Evolutionary conservation across 1,140 invertebrate genomes (phyloP).

Genomic region (Eriocheir sinensis): DNA sequence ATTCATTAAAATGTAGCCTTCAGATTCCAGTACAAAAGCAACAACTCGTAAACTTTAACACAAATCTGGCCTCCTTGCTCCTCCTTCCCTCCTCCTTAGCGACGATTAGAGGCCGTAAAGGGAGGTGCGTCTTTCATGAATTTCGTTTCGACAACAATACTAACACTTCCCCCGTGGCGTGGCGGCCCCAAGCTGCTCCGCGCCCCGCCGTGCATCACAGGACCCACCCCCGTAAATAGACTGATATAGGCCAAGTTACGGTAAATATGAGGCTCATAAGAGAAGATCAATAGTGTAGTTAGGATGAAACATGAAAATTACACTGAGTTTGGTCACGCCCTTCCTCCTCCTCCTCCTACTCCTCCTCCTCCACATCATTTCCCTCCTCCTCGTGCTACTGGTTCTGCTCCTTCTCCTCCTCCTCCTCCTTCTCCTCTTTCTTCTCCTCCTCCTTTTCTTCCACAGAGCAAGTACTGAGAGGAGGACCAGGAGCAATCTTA

Average conservation of each 20-base stretch:
- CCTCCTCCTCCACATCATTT: not conserved
- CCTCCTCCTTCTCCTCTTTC: not conserved
- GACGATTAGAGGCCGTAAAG: not conserved
- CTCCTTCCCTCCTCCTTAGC: no score
- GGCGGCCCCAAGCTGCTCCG: not conserved
- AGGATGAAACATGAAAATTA: constrained; percentile 26
- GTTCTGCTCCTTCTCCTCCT: not conserved
- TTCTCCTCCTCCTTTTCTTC: no score
- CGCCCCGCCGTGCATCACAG: not conserved
- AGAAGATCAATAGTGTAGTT: constrained; percentile 25
- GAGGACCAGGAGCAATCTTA: no score
- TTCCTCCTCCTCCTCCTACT: not conserved
- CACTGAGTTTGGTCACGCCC: not conserved
- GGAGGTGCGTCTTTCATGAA: not conserved
- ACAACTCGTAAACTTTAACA: no score
- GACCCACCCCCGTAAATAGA: not conserved
- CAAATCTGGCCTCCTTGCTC: no score
- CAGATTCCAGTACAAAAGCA: no score
- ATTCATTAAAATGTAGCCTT: no score
- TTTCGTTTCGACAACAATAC: constrained; percentile 3
- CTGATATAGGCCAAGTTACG: constrained; percentile 15
- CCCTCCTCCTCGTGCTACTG: not conserved
- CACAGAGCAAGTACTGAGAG: no score
- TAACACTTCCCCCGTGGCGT: not conserved
- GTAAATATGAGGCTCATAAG: constrained; percentile 16